Percentiles rank a stretch among this genome's conserved stretches.
These are phyloP conservation scores for Calypte anna DNA, from an alignment of 2,113 vertebrate genomes.

Conservation along the genomic window DNA sequence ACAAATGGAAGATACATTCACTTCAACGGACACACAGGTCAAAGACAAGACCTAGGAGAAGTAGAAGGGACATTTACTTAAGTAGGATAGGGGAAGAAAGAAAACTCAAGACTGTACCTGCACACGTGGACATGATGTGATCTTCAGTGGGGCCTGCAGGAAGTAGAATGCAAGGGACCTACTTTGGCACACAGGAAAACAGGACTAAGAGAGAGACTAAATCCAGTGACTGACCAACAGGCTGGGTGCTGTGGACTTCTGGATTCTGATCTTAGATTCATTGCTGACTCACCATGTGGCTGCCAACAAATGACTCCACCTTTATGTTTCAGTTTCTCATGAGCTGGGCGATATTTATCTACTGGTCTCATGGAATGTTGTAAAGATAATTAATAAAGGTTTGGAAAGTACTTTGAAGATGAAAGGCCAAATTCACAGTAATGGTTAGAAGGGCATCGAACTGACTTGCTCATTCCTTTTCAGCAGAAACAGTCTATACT, in stretches of 20 bases:
- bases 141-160: background rate
- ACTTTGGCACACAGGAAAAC: background rate
- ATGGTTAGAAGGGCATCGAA: background rate
- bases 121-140: background rate
- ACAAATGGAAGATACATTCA: background rate
- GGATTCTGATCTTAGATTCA: conserved; percentile 21
- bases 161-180: background rate
- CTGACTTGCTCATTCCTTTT: background rate
- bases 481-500: background rate
- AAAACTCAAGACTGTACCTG: conserved; percentile 9
- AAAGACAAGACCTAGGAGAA: background rate
- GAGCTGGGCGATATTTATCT: conserved; percentile 13
- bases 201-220: background rate
- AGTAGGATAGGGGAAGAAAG: background rate
- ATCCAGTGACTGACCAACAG: background rate
- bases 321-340: conserved; percentile 13
- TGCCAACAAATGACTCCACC: conserved; percentile 17
- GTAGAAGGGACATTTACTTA: background rate
- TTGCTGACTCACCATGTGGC: conserved; percentile 25
- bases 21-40: background rate
- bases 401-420: conserved; percentile 33
- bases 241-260: background rate
- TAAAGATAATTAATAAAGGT: conserved; percentile 57
- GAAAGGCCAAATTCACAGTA: background rate
- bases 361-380: background rate